phyloP scores from a whole-genome alignment of 2,888 invertebrate genomes.

The Desoria tigrina region DNA sequence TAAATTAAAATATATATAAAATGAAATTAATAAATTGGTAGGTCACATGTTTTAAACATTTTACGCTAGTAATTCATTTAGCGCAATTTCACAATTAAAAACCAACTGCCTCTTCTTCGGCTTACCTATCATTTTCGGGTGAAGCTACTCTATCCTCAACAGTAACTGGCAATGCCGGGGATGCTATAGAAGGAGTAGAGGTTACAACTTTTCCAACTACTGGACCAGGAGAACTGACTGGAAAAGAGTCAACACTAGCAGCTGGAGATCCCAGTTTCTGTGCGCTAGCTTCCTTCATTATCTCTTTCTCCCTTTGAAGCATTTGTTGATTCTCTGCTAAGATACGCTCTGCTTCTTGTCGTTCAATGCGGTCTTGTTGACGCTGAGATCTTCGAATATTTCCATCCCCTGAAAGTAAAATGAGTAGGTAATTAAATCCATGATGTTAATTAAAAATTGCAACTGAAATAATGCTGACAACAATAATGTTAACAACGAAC shows the following conservation, averaged over 20 bases:
- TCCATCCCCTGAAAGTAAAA: constrained; percentile 33
- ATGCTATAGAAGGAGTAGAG: background rate
- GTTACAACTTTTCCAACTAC: background rate
- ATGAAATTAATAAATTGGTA: too few species aligned
- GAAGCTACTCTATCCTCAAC: constrained; percentile 2
- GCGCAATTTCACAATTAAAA: background rate
- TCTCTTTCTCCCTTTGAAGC: constrained; percentile 55
- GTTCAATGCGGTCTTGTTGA: constrained; percentile 56
- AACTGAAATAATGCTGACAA: background rate
- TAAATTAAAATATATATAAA: background rate
- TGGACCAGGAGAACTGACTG: constrained; percentile 15
- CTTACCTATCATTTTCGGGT: constrained; percentile 10
- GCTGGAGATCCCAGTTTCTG: constrained; percentile 20
- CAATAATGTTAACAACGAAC: constrained; percentile 12
- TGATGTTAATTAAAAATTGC: background rate
- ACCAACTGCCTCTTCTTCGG: background rate
- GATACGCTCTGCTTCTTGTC: constrained; percentile 56
- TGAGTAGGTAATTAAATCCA: too few species aligned
- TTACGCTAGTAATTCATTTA: background rate
- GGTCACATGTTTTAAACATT: too few species aligned
- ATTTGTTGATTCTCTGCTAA: constrained; percentile 56
- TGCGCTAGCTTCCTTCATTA: constrained; percentile 43
- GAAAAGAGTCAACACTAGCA: constrained; percentile 1
- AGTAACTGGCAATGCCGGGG: constrained; percentile 4
- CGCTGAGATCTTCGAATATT: constrained; percentile 55